Conservation (phyloP, 2,888 invertebrate genomes). For the Idaea biselata region DNA sequence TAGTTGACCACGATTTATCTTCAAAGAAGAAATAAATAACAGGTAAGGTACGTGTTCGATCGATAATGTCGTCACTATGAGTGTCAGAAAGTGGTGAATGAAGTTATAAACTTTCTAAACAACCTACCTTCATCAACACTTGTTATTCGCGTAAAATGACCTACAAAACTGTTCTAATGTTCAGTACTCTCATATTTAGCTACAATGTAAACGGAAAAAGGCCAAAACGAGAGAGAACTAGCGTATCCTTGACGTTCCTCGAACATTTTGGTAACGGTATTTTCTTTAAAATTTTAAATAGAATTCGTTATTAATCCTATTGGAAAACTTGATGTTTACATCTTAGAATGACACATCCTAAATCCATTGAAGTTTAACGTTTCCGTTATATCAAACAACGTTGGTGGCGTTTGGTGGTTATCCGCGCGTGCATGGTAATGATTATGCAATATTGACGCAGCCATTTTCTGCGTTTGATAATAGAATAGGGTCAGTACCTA, state of each 20-base stretch:
- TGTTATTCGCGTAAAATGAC: background rate
- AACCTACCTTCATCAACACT: slow-evolving; percentile 3
- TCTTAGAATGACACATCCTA: slow-evolving; percentile 5
- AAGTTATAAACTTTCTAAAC: slow-evolving; percentile 39
- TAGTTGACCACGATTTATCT: slow-evolving; percentile 18
- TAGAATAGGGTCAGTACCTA: background rate
- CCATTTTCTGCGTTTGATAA: slow-evolving; percentile 14
- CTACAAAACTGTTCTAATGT: slow-evolving; percentile 1
- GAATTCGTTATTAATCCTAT: slow-evolving; percentile 33
- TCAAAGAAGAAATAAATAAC: slow-evolving; percentile 47
- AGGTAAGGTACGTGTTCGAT: slow-evolving; percentile 73
- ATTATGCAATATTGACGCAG: slow-evolving; percentile 34
- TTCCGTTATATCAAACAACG: slow-evolving; percentile 20
- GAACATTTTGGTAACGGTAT: slow-evolving; percentile 71
- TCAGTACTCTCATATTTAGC: background rate
- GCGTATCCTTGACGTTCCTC: slow-evolving; percentile 76
- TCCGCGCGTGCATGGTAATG: slow-evolving; percentile 20
- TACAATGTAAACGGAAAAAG: background rate
- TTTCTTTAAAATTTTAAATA: slow-evolving; percentile 53
- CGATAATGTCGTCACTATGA: slow-evolving; percentile 68
- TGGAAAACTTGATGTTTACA: slow-evolving; percentile 20
- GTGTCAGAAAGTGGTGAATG: slow-evolving; percentile 35
- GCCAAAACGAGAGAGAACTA: slow-evolving; percentile 46
- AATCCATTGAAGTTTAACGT: background rate
- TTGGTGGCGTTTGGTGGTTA: slow-evolving; percentile 12